Base-by-base conservation (phyloP, 2,888 invertebrate species). In the Eupithecia abbreviata region DNA sequence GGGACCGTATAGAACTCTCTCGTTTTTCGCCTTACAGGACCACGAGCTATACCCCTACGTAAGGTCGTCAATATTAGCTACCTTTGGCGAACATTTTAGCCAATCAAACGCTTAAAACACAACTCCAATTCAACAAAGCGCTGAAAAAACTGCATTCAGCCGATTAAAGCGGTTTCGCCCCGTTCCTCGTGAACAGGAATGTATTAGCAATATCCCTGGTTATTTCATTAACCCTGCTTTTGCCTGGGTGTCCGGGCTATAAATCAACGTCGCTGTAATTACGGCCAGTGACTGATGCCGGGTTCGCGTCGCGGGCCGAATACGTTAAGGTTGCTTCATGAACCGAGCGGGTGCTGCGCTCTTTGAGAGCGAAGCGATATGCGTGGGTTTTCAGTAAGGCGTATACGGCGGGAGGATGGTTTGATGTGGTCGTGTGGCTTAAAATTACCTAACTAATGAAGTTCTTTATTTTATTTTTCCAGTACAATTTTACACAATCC, bases 191-290 rank as follows among this genome's bases (percentile, higher is more conserved):
- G 74, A 71, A 74, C 75, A 79, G 76, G 82, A 82, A 83, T 82
- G 82, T 81, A 82, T 82, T 82, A 82, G 80, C 82, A 81, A 81
- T 81, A 82, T 78, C 80, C 80, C 79, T 77, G 83, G 83, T 83
- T 83, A 83, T 83, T 83, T 83, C 83, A 83, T 83, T 83, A 83
- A 82, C 86, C 84, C 85, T 82, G 86, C 84, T 82, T 81, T 83
- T 80, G 81, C 80, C 80, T 81, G 78, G 67, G 84, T 84, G 84
- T 83, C 82, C 84, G 78, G 82, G 79, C 84, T 80, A 87, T 89
- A 86, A 84, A 86, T 87, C 88, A 87, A 83, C 82, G 86, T 86
- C 86, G 77, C 72, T 76, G 83, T 86, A 86, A 87, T 87, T 86
- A 84, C 86, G 77, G 68, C 70, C 62, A 75, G 80, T 82, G 82